A percentile compares a stretch with the other conserved stretches of the same genome.
These are phyloP conservation scores for Drosophila triauraria DNA, from an alignment of 1,140 invertebrate species.

Conservation along the genomic window DNA sequence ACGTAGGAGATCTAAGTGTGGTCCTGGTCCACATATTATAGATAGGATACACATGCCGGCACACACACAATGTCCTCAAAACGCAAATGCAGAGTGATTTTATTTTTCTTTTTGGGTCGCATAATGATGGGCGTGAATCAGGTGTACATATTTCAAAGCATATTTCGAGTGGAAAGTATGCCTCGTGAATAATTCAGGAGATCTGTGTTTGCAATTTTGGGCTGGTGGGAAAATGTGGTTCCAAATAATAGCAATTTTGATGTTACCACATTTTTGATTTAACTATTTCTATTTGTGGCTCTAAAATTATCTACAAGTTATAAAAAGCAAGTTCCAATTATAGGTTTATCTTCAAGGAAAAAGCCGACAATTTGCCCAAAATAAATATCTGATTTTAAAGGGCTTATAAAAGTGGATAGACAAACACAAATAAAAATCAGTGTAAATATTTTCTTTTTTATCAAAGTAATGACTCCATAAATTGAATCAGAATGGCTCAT, in stretches of 20 bases:
- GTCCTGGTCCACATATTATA: constrained; percentile 37
- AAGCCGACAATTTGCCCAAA: constrained; percentile 5
- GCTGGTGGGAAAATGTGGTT: background rate
- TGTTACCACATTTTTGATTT: background rate
- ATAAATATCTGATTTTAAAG: background rate
- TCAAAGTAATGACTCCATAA: constrained; percentile 1
- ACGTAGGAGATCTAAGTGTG: constrained; percentile 28
- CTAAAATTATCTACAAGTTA: background rate
- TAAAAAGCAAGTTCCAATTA: background rate
- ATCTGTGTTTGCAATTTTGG: constrained; percentile 3
- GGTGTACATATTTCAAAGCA: constrained; percentile 24
- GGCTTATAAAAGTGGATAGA: background rate
- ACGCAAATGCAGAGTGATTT: constrained; percentile 25
- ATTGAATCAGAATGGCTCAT: constrained; percentile 8
- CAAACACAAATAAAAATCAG: background rate
- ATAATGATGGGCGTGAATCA: constrained; percentile 35
- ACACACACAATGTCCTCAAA: constrained; percentile 12
- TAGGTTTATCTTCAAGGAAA: background rate
- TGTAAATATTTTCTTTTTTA: background rate
- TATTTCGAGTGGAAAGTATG: constrained; percentile 17
- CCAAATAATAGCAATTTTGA: background rate
- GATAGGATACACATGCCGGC: constrained; percentile 25
- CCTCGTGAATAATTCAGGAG: constrained; percentile 38
- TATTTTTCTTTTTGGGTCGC: constrained; percentile 15
- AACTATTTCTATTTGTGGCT: background rate